A percentile compares a stretch with the other conserved stretches of the same genome.
Evolutionary conservation across 2,888 invertebrate species (phyloP).

Genomic region (Atherix ibis): DNA sequence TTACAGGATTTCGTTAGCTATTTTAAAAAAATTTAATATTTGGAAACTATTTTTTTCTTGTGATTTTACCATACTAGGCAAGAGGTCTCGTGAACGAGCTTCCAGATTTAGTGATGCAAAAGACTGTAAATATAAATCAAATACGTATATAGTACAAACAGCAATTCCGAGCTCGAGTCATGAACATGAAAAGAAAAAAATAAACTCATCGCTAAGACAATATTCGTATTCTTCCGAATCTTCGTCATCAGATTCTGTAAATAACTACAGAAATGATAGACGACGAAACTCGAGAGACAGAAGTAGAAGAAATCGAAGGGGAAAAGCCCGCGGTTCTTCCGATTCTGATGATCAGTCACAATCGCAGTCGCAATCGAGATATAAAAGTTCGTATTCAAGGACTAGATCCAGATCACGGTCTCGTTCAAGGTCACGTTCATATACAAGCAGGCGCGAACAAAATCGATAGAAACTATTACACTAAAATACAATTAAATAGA

Average conservation of each 20-base stretch:
- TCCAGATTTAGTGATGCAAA: constrained; percentile 32
- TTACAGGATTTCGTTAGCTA: too few relatives aligned
- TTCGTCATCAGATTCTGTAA: too few relatives aligned
- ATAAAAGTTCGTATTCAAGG: background rate
- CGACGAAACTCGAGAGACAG: constrained; percentile 4
- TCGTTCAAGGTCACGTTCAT: background rate
- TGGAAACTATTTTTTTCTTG: too few relatives aligned
- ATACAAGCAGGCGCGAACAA: too few relatives aligned
- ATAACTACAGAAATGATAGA: constrained; percentile 4
- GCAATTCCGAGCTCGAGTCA: constrained; percentile 5
- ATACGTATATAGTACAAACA: constrained; percentile 6
- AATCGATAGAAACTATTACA: too few relatives aligned
- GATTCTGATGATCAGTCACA: constrained; percentile 17
- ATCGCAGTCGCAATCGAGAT: constrained; percentile 4
- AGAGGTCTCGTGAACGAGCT: constrained; percentile 26
- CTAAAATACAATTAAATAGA: too few relatives aligned
- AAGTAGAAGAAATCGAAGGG: constrained; percentile 3
- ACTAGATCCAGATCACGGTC: background rate
- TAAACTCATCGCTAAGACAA: constrained; percentile 1
- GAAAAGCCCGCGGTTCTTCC: too few relatives aligned
- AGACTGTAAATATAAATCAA: constrained; percentile 17
- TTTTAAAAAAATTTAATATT: constrained; percentile 1
- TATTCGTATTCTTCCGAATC: constrained; percentile 4
- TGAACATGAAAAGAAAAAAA: constrained; percentile 8
- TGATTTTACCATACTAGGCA: constrained; percentile 16